These are phyloP conservation scores for Corythornis madagascariensis DNA, from an alignment of 2,113 vertebrate genomes.

Conservation along the genomic window DNA sequence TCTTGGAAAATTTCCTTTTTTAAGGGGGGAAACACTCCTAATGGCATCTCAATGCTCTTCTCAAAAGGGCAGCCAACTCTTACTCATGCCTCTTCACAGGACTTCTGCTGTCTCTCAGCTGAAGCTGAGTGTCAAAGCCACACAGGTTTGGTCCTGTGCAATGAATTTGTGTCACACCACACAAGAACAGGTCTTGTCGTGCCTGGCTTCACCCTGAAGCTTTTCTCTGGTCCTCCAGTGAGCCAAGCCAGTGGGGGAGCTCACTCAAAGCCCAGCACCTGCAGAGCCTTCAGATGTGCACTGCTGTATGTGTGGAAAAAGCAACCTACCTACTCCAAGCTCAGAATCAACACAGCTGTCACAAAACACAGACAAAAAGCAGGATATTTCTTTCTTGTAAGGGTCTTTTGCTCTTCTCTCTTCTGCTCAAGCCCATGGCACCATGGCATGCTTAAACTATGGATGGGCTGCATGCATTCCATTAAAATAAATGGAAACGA, in stretches of 20 bases:
- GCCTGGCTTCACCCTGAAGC: constrained; percentile 25
- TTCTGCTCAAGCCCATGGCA: accelerated
- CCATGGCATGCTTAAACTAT: accelerated
- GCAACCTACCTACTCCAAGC: not conserved
- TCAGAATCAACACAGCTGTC: not conserved
- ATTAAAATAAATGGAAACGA: not conserved
- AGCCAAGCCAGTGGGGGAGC: not conserved
- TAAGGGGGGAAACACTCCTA: accelerated
- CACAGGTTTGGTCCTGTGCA: constrained; percentile 25
- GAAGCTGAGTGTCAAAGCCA: not conserved
- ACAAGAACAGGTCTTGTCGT: not conserved
- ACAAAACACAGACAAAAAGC: not conserved
- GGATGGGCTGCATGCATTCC: not conserved
- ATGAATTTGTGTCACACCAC: not conserved
- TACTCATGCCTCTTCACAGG: not conserved
- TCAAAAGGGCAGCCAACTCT: not conserved
- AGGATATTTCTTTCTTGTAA: not conserved
- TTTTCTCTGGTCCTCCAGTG: not conserved
- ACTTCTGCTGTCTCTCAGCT: not conserved
- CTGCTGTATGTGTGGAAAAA: accelerated
- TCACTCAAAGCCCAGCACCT: not conserved
- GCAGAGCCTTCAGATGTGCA: not conserved
- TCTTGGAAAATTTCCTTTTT: not conserved
- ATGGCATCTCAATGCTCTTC: not conserved
- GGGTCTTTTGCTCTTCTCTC: not conserved